Percentiles rank a stretch among this genome's conserved stretches.
Evolutionary conservation across 2,113 vertebrate genomes (phyloP).

Genomic region (Syngnathus typhle): DNA sequence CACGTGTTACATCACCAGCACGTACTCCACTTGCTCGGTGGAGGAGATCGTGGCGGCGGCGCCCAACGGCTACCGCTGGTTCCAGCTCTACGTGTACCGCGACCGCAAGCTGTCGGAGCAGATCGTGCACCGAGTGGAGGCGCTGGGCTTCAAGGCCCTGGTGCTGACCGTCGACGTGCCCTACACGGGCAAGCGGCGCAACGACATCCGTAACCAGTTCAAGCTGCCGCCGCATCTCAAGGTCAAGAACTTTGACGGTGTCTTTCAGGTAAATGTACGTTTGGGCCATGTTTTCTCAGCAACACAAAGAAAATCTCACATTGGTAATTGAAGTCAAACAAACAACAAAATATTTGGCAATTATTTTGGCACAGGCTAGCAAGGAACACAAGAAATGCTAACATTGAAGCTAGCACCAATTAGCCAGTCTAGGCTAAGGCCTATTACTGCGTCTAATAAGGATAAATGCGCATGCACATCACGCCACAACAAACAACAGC

Average conservation of each 20-base stretch:
- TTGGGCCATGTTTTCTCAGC: not conserved
- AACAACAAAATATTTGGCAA: too few species aligned
- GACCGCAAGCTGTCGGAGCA: constrained; percentile 77
- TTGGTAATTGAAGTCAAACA: too few species aligned
- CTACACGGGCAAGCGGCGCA: constrained; percentile 78
- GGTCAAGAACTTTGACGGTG: constrained; percentile 79
- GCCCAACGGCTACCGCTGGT: constrained; percentile 80
- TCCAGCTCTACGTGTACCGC: constrained; percentile 87
- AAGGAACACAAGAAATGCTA: too few species aligned
- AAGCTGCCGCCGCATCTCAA: constrained; percentile 75
- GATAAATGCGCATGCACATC: too few species aligned
- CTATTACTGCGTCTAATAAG: too few species aligned
- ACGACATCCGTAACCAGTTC: constrained; percentile 82
- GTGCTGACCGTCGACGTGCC: constrained; percentile 86
- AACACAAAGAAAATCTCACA: too few species aligned
- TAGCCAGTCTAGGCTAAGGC: too few species aligned
- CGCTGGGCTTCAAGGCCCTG: constrained; percentile 81
- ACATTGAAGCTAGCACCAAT: too few species aligned
- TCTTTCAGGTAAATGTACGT: constrained; percentile 73
- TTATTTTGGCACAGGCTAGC: too few species aligned
- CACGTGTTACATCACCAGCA: constrained; percentile 85
- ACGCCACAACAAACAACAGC: too few species aligned
- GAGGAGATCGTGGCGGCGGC: constrained; percentile 81
- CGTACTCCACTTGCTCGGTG: constrained; percentile 79
- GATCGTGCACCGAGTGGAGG: constrained; percentile 77